These are phyloP conservation scores for Theocolax elegans DNA, from an alignment of 1,140 invertebrate species.

Conservation along the genomic window DNA sequence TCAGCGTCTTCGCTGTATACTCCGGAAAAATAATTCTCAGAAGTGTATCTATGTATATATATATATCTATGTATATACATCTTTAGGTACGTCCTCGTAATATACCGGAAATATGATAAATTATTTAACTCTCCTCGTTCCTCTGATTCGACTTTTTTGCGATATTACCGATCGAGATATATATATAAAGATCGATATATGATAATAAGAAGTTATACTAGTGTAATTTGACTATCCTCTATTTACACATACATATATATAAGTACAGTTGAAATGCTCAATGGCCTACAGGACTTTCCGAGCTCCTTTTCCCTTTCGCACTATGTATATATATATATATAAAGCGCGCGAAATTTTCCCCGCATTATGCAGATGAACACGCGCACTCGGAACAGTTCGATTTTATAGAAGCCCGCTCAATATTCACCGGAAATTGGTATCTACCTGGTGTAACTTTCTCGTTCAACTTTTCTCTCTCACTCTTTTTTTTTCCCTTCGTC, in stretches of 20 bases:
- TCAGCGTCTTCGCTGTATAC: not conserved
- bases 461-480: not conserved
- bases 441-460: slow-evolving; percentile 1
- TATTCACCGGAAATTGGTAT: slow-evolving; percentile 19
- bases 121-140: not conserved
- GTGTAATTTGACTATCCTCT: not conserved
- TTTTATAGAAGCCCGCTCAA: slow-evolving; percentile 8
- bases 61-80: too few relatives aligned
- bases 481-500: not conserved
- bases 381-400: slow-evolving; percentile 8
- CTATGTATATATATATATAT: not conserved
- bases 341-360: not conserved
- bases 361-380: slow-evolving; percentile 29
- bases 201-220: slow-evolving; percentile 4
- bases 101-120: not conserved
- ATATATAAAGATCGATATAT: not conserved
- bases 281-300: not conserved
- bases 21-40: too few relatives aligned
- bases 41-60: too few relatives aligned
- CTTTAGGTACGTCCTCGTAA: too few relatives aligned
- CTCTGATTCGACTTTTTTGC: not conserved
- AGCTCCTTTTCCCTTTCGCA: not conserved
- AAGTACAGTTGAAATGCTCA: not conserved
- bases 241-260: too few relatives aligned
- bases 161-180: not conserved